phyloP scores from a whole-genome alignment of 2,797 vertebrate species.

The Syngnathus rostellatus region DNA sequence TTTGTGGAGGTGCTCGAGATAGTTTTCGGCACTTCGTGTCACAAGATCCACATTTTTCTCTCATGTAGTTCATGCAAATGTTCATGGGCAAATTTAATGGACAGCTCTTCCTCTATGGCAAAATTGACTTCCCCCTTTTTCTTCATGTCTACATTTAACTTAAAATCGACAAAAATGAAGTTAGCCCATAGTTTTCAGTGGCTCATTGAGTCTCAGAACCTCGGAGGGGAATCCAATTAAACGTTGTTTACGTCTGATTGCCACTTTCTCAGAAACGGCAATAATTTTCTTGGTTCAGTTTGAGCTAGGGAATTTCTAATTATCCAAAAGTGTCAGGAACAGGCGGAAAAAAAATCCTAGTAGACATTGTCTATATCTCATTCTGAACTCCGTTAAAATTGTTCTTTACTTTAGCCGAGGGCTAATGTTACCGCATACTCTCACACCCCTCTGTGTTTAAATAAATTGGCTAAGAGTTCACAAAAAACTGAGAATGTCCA shows the following conservation, averaged over 20 bases:
- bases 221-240: neutral
- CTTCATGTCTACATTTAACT: too few relatives aligned
- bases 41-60: conserved; percentile 10
- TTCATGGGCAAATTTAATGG: too few relatives aligned
- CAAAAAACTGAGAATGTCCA: too few relatives aligned
- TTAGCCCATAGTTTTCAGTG: neutral
- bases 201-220: neutral
- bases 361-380: neutral
- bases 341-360: neutral
- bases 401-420: neutral
- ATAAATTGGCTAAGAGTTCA: too few relatives aligned
- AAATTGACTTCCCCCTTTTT: too few relatives aligned
- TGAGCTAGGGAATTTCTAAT: neutral
- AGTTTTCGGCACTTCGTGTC: conserved; percentile 10
- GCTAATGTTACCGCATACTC: neutral
- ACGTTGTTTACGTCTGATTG: neutral
- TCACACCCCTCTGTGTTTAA: too few relatives aligned
- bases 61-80: neutral
- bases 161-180: neutral
- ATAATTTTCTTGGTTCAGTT: neutral
- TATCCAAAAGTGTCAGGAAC: neutral
- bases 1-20: conserved; percentile 27
- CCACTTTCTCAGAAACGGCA: neutral
- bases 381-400: neutral
- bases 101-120: too few relatives aligned